phyloP scores from a whole-genome alignment of 2,888 invertebrate species.

The Halictus quadricinctus region DNA sequence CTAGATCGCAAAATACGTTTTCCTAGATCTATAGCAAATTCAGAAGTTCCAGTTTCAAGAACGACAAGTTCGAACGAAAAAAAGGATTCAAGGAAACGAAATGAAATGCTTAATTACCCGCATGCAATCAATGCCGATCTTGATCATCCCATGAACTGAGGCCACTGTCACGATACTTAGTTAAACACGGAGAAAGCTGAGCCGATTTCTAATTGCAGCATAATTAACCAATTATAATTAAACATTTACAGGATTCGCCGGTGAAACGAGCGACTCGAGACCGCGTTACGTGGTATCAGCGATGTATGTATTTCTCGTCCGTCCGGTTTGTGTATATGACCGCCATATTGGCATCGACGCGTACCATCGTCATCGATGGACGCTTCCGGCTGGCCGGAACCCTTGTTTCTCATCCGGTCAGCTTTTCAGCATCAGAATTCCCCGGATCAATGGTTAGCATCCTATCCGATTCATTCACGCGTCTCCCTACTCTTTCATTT shows the following conservation, averaged over 20 bases:
- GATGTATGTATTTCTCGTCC: constrained; percentile 44
- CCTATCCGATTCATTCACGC: constrained; percentile 50
- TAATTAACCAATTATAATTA: not conserved
- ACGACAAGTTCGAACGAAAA: constrained; percentile 6
- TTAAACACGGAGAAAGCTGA: not conserved
- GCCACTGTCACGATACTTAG: not conserved
- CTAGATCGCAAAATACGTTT: not conserved
- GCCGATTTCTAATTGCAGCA: constrained; percentile 4
- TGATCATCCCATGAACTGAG: not conserved
- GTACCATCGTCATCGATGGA: constrained; percentile 26
- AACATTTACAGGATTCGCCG: not conserved
- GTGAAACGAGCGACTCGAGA: constrained; percentile 1
- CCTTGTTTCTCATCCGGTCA: constrained; percentile 68
- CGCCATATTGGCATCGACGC: constrained; percentile 37
- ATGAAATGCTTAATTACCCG: constrained; percentile 28
- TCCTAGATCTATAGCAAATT: too few relatives aligned
- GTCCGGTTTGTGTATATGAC: constrained; percentile 29
- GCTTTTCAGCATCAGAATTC: constrained; percentile 59
- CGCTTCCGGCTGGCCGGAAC: constrained; percentile 65
- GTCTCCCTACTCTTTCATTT: constrained; percentile 2
- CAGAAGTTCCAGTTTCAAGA: not conserved
- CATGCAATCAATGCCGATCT: constrained; percentile 22
- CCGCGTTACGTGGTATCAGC: not conserved
- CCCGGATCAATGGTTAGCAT: constrained; percentile 61
- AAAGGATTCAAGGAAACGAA: not conserved